phyloP scores from a whole-genome alignment of 2,113 vertebrate species.

The Syrmaticus mikado region DNA sequence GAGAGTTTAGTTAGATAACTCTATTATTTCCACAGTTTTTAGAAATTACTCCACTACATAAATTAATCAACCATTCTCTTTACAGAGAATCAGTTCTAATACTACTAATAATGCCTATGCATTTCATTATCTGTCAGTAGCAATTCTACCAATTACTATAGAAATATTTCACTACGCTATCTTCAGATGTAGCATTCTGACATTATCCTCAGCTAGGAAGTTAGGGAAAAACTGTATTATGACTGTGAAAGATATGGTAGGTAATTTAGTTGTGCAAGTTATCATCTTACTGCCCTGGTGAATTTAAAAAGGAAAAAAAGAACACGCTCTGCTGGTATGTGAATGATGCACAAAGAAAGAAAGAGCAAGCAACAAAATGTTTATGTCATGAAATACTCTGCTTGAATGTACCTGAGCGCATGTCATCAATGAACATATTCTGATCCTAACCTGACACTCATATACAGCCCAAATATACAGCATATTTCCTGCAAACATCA shows the following conservation, averaged over 20 bases:
- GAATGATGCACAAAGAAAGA: background rate
- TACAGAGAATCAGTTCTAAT: background rate
- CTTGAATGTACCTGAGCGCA: fast-evolving
- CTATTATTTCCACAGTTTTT: background rate
- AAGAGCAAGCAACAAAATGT: background rate
- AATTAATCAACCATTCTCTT: background rate
- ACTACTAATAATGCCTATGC: background rate
- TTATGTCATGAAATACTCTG: background rate
- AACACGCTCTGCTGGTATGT: background rate
- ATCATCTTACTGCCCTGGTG: background rate
- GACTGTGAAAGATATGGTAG: fast-evolving
- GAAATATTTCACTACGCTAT: background rate
- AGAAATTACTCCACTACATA: background rate
- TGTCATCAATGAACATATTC: background rate
- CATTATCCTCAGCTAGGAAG: background rate
- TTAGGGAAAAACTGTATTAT: background rate
- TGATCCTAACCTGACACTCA: background rate
- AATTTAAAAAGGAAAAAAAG: background rate
- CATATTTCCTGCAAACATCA: background rate
- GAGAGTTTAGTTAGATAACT: background rate
- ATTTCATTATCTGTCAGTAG: background rate
- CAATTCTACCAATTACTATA: background rate
- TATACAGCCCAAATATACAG: background rate
- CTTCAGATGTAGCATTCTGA: background rate
- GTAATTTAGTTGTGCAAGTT: background rate